Conservation (phyloP, 2,113 vertebrate genomes). For the Nicator chloris region DNA sequence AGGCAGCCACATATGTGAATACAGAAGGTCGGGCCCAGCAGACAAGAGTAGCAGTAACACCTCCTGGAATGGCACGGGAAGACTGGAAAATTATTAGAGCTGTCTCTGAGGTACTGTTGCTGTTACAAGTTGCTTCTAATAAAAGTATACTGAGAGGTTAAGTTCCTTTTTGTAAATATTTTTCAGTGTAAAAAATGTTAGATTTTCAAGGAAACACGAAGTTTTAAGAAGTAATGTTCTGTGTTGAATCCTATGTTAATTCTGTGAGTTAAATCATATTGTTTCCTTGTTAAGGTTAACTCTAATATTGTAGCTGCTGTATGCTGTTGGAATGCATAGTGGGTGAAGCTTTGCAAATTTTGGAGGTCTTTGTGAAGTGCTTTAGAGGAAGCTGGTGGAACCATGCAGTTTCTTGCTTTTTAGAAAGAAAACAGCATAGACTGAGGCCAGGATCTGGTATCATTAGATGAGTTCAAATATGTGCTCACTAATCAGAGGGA, state of each 20-base stretch:
- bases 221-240: not conserved
- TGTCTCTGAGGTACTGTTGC: conserved; percentile 85
- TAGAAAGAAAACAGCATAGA: not conserved
- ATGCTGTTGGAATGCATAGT: not conserved
- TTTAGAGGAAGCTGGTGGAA: not conserved
- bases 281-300: not conserved
- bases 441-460: not conserved
- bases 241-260: not conserved
- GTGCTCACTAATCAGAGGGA: not conserved
- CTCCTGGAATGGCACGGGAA: conserved; percentile 92
- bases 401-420: not conserved
- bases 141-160: not conserved
- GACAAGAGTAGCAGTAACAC: conserved; percentile 88
- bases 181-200: not conserved
- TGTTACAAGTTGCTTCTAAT: not conserved
- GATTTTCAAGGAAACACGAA: not conserved
- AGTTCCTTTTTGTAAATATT: not conserved
- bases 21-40: conserved; percentile 94
- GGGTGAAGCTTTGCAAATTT: not conserved
- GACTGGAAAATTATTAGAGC: conserved; percentile 97
- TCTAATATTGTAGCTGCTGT: not conserved
- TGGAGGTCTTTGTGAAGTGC: not conserved
- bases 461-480: not conserved
- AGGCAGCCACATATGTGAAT: conserved; percentile 90
- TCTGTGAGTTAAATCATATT: not conserved